phyloP scores from a whole-genome alignment of 2,888 invertebrate species.

The Drosophila barbarae region DNA sequence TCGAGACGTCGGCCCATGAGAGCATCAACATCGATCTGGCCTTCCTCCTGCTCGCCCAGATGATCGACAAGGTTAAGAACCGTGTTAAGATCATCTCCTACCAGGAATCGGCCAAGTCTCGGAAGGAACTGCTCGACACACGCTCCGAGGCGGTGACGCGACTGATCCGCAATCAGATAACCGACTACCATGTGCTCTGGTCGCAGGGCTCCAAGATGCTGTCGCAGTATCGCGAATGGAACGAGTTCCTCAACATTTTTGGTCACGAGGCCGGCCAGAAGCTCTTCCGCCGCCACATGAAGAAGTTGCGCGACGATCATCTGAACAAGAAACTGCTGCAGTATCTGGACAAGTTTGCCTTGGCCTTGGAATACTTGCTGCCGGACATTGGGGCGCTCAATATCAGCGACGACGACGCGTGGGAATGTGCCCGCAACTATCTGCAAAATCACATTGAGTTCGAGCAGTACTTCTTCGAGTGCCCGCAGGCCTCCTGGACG shows the following conservation, averaged over 20 bases:
- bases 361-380: conserved; percentile 87
- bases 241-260: conserved; percentile 92
- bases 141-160: conserved; percentile 94
- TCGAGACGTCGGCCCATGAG: conserved; percentile 97
- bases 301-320: conserved; percentile 90
- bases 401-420: conserved; percentile 85
- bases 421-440: conserved; percentile 92
- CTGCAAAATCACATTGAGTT: conserved; percentile 95
- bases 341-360: conserved; percentile 88
- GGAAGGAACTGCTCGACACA: conserved; percentile 93
- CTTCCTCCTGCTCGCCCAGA: conserved; percentile 92
- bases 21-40: conserved; percentile 97
- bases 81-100: conserved; percentile 85
- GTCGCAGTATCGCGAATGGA: conserved; percentile 92
- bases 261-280: conserved; percentile 91
- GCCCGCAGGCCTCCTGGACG: conserved; percentile 88
- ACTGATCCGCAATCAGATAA: conserved; percentile 90
- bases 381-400: conserved; percentile 87
- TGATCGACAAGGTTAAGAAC: conserved; percentile 92
- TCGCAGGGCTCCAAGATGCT: conserved; percentile 92
- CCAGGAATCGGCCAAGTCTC: conserved; percentile 90
- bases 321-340: conserved; percentile 87
- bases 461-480: conserved; percentile 93
- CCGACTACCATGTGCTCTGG: conserved; percentile 92
- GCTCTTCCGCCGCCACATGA: conserved; percentile 88